Evolutionary conservation across 2,113 vertebrate genomes (phyloP), one percentile per base, ranked within the genome.

Genomic region (Labrus mixtus): DNA sequence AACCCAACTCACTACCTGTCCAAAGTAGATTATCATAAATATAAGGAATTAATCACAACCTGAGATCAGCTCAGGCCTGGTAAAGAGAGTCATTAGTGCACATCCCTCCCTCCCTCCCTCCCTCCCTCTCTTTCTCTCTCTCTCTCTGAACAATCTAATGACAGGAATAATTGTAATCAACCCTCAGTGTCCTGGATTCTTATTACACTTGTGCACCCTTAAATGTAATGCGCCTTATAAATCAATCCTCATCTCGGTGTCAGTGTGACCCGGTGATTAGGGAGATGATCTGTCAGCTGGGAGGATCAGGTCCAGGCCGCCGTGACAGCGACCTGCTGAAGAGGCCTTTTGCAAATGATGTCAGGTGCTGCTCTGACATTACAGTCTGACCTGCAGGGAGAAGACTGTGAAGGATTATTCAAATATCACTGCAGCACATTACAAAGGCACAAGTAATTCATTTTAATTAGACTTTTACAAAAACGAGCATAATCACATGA

Each of bases 261-360:
- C 88, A 88, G 67, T 73, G 79, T 78, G 88, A 88, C 83, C 83
- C 4, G 15, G 20, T 87, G 73, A 87, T 91, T 86, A 77, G 72
- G 62, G 54, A 85, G 64, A 76, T 67, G 76, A 69, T 85, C 54
- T 57, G 63, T 78, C 60, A 68, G 67, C 48, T 16, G 12, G 54
- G 74, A 69, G 46, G 70, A 82, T 51, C 23, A 16, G 37, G 76
- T 79, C 79, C 71, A 83, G 69, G 46, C 41, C 45, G 48, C 74
- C 55, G 41, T 84, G 74, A 80, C 74, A 59, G 64, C 59, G 68
- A 68, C 65, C 57, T 50, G 55, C 66, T 77, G 57, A 76, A 79
- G 53, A 68, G 71, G 51, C 37, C 72, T 79, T 80, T 55, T 60
- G 71, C 73, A 81, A 82, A 82, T 78, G 61, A 86, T 75, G 66